These are phyloP conservation scores for Antheraea assamensis DNA, from an alignment of 2,888 invertebrate species.

Conservation along the genomic window DNA sequence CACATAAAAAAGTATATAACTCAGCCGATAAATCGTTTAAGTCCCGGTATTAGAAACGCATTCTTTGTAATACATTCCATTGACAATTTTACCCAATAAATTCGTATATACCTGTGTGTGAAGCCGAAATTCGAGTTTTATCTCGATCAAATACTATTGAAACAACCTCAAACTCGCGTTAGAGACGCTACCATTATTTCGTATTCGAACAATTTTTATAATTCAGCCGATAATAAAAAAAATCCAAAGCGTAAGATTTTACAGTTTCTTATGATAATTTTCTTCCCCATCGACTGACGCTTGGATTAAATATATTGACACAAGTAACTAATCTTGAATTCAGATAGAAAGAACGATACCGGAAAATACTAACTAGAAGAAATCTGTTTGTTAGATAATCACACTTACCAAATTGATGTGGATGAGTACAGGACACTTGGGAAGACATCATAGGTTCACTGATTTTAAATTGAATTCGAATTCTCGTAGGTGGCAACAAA, in stretches of 20 bases:
- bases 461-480: no score
- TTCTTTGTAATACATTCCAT: constrained; percentile 3
- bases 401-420: no score
- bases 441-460: no score
- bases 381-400: background rate
- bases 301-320: background rate
- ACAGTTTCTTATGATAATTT: no score
- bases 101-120: background rate
- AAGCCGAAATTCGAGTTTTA: background rate
- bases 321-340: background rate
- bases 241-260: background rate
- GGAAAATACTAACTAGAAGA: background rate
- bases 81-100: background rate
- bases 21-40: constrained; percentile 8
- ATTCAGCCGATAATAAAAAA: background rate
- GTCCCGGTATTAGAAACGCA: background rate
- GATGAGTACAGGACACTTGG: background rate
- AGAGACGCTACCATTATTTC: background rate
- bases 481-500: no score
- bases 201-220: background rate
- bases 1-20: background rate
- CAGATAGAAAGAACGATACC: background rate
- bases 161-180: background rate
- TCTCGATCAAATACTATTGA: background rate
- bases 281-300: no score